These are phyloP conservation scores for Hyperopisus bebe DNA, from an alignment of 2,113 vertebrate species.

Conservation along the genomic window DNA sequence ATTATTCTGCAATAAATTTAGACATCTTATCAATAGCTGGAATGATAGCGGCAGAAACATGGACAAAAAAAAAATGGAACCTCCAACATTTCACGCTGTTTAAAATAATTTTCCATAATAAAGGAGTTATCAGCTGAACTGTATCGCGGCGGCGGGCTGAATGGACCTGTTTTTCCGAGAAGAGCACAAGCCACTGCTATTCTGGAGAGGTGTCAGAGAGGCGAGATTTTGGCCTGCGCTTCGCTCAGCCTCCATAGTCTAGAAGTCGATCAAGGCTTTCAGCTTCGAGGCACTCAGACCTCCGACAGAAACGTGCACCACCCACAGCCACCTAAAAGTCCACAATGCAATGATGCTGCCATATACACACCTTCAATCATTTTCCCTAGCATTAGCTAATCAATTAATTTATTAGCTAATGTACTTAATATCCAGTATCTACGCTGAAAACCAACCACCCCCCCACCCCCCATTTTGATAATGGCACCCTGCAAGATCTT, in stretches of 20 bases:
- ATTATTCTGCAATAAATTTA: slow-evolving; percentile 99
- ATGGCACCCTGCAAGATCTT: background rate
- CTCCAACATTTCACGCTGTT: slow-evolving; percentile 81
- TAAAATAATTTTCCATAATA: slow-evolving; percentile 93
- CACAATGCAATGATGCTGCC: background rate
- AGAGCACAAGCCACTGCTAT: slow-evolving; percentile 53
- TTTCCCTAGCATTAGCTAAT: background rate
- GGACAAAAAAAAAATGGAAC: slow-evolving; percentile 72
- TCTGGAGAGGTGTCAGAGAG: slow-evolving; percentile 45
- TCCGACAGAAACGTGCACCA: background rate
- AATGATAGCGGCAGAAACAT: slow-evolving; percentile 87
- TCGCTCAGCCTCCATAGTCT: slow-evolving; percentile 32
- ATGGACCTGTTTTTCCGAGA: slow-evolving; percentile 47
- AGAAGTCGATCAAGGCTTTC: slow-evolving; percentile 8
- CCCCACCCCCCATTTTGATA: background rate
- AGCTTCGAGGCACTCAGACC: background rate
- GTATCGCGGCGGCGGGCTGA: slow-evolving; percentile 52
- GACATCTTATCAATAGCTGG: slow-evolving; percentile 99
- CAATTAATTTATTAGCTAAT: background rate
- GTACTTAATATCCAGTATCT: background rate
- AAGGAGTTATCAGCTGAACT: slow-evolving; percentile 80
- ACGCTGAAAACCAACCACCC: background rate
- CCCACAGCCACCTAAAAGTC: background rate
- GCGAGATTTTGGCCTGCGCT: slow-evolving; percentile 29
- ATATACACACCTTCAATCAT: background rate